Base-by-base conservation (phyloP, 2,888 invertebrate species). In the Cataglyphis altisquamis region DNA sequence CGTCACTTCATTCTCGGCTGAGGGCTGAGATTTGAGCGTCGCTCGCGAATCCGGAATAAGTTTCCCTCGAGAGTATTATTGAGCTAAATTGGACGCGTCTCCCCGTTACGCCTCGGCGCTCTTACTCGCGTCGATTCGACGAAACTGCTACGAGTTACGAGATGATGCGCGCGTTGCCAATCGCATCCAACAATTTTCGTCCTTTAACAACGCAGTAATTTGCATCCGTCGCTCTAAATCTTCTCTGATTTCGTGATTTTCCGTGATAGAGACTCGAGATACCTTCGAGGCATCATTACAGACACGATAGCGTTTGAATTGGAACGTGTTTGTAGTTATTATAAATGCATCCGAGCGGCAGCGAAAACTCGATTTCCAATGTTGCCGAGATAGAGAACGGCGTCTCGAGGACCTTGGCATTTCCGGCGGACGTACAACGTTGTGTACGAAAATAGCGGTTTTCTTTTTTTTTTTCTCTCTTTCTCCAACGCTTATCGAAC, bases 11-110 rank as follows among this genome's bases (percentile, higher is more conserved):
- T 63, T 10, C 64, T 36, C 36, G 52, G 36, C 75, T 29, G 64
- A 52, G 52, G n/a, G 39, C 57, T 10, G 77, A 77, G 77, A 77
- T 77, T 77, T 41, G n/a, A 67, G 55, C 67, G 67, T 67, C 39
- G 39, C 66, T 39, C 12, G 64, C 64, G 66, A 52, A 55, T 66
- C 41, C 29, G 32, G 32, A 36, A 57, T 12, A n/a, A n/a, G 32
- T 75, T 48, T 52, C 48, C 45, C 21, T 29, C 36, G 66, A 36
- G 32, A 36, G 32, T 29, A 57, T 67, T 67, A 67, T 67, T 57
- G 9, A 77, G 41, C 67, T 41, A 57, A 77, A 67, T 57, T 36
- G 66, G 39, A 74, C 45, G n/a, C 41, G 60, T 18, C 48, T 48
- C 32, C 48, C 48, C n/a, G 4, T 52, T 21, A 21, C 48, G 64